Base-by-base conservation (phyloP, 2,888 invertebrate genomes). In the Sarcophaga rosellei region DNA sequence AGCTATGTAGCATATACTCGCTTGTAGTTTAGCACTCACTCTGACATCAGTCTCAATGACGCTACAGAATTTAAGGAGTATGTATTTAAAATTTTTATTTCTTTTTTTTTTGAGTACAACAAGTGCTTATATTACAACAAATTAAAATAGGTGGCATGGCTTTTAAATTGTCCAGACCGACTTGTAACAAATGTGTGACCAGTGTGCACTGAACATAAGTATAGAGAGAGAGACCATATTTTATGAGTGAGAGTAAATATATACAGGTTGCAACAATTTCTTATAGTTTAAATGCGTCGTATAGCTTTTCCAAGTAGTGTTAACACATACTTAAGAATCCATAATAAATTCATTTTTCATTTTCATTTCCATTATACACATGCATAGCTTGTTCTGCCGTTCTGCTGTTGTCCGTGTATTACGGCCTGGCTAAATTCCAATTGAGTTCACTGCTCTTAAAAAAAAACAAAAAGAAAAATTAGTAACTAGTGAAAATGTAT, bases 361-460 rank as follows among this genome's bases (percentile, higher is more conserved):
- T 76, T 78, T 12, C 61, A 44, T 61, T 75, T 72, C 62, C 65
- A 20, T 65, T 79, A 23, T 47, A 21, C 61, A 44, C 57, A n/a
- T 69, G 66, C 69, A n/a, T 65, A 44, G 20, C 44, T 11, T 17
- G 66, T 45, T 53, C 47, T 47, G 10, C 2, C n/a, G 8, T 21
- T 17, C 21, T 4, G 8, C 23, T 6, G 68, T 8, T 61, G 6
- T 23, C n/a, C n/a, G 11, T 59, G n/a, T 68, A 35, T 62, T 25
- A 25, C 1, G 17, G 53, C 25, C 8, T 57, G 61, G 70, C 15
- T 82, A 65, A 65, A 77, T 86, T 86, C 69, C 81, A 77, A 81
- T 77, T 78, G 81, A 86, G 83, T 83, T 86, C 81, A 86, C 74
- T 86, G 86, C 77, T 78, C 83, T 86, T 66, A 74, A 61, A 69